Percentiles rank a stretch among this genome's conserved stretches.
phyloP scores from a whole-genome alignment of 2,888 invertebrate species.

The Lamproptera curius region DNA sequence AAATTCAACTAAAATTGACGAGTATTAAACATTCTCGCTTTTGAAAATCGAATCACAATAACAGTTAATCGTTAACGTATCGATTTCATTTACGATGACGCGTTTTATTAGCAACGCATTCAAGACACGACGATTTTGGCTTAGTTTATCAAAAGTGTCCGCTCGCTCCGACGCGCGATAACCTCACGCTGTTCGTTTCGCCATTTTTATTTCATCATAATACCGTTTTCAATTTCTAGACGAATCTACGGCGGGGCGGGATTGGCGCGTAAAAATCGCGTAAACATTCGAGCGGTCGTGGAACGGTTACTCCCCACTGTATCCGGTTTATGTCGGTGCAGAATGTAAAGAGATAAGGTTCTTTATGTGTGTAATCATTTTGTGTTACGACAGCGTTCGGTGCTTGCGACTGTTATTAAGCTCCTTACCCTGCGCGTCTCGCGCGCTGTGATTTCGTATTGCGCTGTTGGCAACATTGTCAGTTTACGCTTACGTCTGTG shows the following conservation, averaged over 20 bases:
- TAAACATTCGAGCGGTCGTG: constrained; percentile 70
- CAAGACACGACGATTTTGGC: too few relatives aligned
- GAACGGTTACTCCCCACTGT: constrained; percentile 62
- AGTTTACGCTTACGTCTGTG: too few relatives aligned
- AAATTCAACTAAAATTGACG: too few relatives aligned
- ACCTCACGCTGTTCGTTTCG: too few relatives aligned
- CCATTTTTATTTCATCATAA: constrained; percentile 67
- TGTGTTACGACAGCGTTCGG: constrained; percentile 61
- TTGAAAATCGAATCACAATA: too few relatives aligned
- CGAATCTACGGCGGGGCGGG: constrained; percentile 48
- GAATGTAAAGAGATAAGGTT: constrained; percentile 71
- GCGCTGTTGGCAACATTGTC: too few relatives aligned
- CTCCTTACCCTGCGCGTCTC: constrained; percentile 41
- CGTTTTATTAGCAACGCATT: too few relatives aligned
- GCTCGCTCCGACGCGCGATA: too few relatives aligned
- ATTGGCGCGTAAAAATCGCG: constrained; percentile 73
- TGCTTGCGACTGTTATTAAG: constrained; percentile 63
- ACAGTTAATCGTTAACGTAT: too few relatives aligned
- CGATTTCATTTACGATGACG: too few relatives aligned
- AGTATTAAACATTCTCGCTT: too few relatives aligned
- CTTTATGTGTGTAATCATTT: constrained; percentile 74
- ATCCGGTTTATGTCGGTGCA: constrained; percentile 64
- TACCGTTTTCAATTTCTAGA: constrained; percentile 72
- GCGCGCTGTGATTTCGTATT: constrained; percentile 39
- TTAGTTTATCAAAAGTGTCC: too few relatives aligned